Evolutionary conservation across 2,888 invertebrate species (phyloP), one percentile per base, ranked within the genome.

Genomic region (Pristionchus maxplancki): DNA sequence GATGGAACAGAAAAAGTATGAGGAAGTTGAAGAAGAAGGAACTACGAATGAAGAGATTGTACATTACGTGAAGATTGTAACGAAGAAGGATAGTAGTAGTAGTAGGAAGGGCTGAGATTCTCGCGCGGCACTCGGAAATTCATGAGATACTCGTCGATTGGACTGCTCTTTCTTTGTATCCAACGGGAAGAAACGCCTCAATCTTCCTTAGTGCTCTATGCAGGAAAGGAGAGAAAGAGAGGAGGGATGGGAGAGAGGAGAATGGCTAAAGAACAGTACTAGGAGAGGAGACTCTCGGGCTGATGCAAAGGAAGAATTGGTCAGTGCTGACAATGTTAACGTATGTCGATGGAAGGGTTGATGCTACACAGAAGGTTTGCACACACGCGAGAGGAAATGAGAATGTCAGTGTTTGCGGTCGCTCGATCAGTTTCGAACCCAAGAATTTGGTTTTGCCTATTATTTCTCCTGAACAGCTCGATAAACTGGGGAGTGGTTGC

Each of bases 131-230:
- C 78, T 78, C 44, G 48, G 4, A 24, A 44, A 78, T 44, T 78
- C 78, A 44, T 44, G 78, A 48, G 71, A 74, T 67, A 34, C 31
- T 74, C 34, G 9, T 74, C 34, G 71, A 74, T 40, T 74, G 71
- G 71, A 37, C 24, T 40, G 11, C 71, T 34, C 64, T 62, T n/a
- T 24, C 62, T 62, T 28, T 28, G n/a, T 62, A 24, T 62, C 28
- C 31, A 1, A 64, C 64, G 67, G 37, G 31, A 6, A 37, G 71
- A 71, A 71, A 40, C 78, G 44, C 78, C 24, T 44, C 44, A 48
- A 78, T 78, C 17, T 71, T 37, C 37, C 37, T 71, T 71, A 71
- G 71, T 71, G 71, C 71, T 34, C 71, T 24, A 67, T 20, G 37
- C 4, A 20, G 37, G 15, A 71, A 17, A 71, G 31, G 71, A 71